Conservation (phyloP, 2,797 vertebrate species). For the Gymnoscopelus braueri region DNA sequence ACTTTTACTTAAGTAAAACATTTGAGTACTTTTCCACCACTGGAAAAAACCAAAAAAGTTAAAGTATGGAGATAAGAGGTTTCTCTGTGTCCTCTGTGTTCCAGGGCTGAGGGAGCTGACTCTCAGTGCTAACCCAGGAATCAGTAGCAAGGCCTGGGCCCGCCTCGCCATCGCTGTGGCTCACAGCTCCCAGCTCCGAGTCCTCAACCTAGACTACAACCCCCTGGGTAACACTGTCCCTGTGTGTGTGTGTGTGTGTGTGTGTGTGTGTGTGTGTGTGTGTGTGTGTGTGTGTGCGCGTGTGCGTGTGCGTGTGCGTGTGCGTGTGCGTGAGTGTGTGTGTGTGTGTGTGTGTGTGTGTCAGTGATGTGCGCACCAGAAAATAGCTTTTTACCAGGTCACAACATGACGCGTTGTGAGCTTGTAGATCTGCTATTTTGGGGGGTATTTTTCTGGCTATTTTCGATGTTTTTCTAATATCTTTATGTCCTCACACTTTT, state of each 20-base stretch:
- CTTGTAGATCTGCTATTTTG: too few species aligned
- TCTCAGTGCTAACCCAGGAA: constrained; percentile 92
- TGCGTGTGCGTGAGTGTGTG: background rate
- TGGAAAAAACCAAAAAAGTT: too few species aligned
- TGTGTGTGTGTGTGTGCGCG: constrained; percentile 8
- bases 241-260: background rate
- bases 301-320: background rate
- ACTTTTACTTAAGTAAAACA: too few species aligned
- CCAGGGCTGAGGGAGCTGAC: constrained; percentile 94
- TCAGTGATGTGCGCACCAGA: too few species aligned
- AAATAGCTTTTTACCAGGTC: too few species aligned
- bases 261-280: background rate
- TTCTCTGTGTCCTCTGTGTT: too few species aligned
- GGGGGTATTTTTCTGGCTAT: too few species aligned
- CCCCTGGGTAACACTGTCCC: constrained; percentile 82
- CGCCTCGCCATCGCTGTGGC: constrained; percentile 92
- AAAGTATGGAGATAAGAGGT: too few species aligned
- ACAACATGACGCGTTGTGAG: too few species aligned
- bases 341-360: constrained; percentile 1
- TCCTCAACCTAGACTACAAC: constrained; percentile 97
- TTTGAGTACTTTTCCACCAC: too few species aligned
- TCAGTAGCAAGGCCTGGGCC: constrained; percentile 93
- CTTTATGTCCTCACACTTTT: too few species aligned
- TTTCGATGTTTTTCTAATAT: too few species aligned
- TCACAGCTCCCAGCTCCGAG: constrained; percentile 94